These are phyloP conservation scores for Crocodylus rhombifer DNA, from an alignment of 2,797 vertebrate species.

Conservation along the genomic window DNA sequence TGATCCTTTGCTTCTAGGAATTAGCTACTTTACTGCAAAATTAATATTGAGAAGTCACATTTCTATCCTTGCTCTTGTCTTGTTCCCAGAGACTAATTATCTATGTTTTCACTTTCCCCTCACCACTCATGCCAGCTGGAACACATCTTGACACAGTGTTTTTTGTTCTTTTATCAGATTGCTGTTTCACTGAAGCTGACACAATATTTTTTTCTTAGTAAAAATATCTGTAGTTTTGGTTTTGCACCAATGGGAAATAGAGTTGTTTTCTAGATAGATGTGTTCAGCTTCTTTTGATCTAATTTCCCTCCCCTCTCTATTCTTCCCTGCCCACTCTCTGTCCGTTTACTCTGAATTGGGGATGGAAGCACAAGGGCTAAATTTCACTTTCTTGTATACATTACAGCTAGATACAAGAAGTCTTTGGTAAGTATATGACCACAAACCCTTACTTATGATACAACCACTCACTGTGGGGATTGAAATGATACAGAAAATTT, in stretches of 20 bases:
- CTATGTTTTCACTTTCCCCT: background rate
- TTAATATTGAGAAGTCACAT: background rate
- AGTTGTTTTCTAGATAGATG: background rate
- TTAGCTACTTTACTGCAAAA: background rate
- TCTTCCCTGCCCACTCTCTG: background rate
- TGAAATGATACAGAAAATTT: background rate
- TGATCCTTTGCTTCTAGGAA: background rate
- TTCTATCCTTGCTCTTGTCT: background rate
- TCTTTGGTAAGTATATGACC: background rate
- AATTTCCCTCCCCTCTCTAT: background rate
- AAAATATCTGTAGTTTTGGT: background rate
- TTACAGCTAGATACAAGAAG: background rate
- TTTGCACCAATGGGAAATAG: background rate
- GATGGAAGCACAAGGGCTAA: background rate
- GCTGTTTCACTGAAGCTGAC: background rate
- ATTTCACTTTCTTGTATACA: background rate
- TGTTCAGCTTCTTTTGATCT: background rate
- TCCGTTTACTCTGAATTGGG: background rate
- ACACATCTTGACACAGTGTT: background rate
- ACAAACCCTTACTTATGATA: background rate
- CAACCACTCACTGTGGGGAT: background rate
- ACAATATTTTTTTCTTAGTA: background rate
- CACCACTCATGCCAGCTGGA: background rate
- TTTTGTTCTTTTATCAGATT: background rate
- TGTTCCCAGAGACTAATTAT: background rate